Evolutionary conservation across 1,140 invertebrate genomes (phyloP).

Genomic region (Zaprionus camerounensis): DNA sequence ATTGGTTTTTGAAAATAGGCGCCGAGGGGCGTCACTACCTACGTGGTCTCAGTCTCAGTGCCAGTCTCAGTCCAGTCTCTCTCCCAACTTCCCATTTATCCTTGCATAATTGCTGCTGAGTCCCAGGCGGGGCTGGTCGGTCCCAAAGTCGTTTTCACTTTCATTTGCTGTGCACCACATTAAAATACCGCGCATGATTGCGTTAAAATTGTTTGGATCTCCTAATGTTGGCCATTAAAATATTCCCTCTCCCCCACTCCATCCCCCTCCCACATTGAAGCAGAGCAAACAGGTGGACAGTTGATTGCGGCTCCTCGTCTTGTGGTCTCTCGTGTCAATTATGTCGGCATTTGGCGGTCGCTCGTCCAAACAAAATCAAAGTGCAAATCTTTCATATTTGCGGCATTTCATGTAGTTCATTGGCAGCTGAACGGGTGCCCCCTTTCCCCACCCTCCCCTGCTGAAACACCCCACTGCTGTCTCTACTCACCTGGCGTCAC

Average conservation of each 20-base stretch:
- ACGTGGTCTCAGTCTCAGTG: constrained; percentile 4
- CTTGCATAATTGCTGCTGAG: constrained; percentile 71
- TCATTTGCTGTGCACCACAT: constrained; percentile 73
- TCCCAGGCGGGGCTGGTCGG: constrained; percentile 4
- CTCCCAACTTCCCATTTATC: constrained; percentile 58
- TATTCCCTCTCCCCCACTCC: constrained; percentile 4
- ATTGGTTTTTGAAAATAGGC: constrained; percentile 29
- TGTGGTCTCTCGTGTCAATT: constrained; percentile 64
- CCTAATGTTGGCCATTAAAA: constrained; percentile 81
- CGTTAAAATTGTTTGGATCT: constrained; percentile 81
- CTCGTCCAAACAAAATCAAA: constrained; percentile 74
- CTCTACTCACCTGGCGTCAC: constrained; percentile 65
- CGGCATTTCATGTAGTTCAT: constrained; percentile 56
- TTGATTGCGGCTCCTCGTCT: constrained; percentile 20
- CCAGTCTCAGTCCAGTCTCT: neutral
- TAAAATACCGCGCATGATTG: constrained; percentile 81
- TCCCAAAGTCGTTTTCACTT: constrained; percentile 75
- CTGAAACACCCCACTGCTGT: neutral
- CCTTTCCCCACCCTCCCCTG: neutral
- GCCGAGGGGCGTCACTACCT: constrained; percentile 10
- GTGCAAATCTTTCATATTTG: constrained; percentile 79
- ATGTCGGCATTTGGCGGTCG: constrained; percentile 65
- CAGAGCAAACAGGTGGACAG: constrained; percentile 24
- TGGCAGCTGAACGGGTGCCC: constrained; percentile 21
- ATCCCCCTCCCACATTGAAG: neutral